A percentile compares a stretch with the other conserved stretches of the same genome.
These are phyloP conservation scores for Amphilophus citrinellus DNA, from an alignment of 2,113 vertebrate genomes.

Conservation along the genomic window DNA sequence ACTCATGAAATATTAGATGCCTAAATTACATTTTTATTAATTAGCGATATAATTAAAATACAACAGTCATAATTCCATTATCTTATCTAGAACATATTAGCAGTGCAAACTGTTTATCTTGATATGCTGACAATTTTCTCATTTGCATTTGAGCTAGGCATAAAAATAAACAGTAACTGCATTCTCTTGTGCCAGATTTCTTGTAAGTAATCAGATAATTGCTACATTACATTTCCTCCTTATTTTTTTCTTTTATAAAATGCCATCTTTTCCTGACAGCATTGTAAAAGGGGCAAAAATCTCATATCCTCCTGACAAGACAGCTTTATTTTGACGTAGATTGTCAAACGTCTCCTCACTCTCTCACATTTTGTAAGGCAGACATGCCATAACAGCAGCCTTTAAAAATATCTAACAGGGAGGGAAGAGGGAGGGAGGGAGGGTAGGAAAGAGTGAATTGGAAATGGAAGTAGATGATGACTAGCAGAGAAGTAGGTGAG, in stretches of 20 bases:
- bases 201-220: not conserved
- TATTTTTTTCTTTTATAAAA: not conserved
- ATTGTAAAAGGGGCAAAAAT: not conserved
- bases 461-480: not conserved
- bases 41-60: too few relatives aligned
- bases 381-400: conserved; percentile 20
- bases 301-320: not conserved
- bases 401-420: conserved; percentile 13
- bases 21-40: too few relatives aligned
- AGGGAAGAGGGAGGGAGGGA: not conserved
- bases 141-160: not conserved
- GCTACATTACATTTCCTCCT: not conserved
- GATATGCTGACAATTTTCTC: fast-evolving
- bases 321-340: not conserved
- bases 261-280: not conserved
- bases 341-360: not conserved
- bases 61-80: too few relatives aligned
- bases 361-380: not conserved
- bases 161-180: not conserved
- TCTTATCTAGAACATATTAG: not conserved
- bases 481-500: not conserved
- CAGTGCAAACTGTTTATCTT: not conserved
- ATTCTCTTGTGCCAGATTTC: not conserved
- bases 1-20: too few relatives aligned
- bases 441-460: not conserved